Base-by-base conservation (phyloP, 1,140 invertebrate species). In the Sycophaga agraensis region DNA sequence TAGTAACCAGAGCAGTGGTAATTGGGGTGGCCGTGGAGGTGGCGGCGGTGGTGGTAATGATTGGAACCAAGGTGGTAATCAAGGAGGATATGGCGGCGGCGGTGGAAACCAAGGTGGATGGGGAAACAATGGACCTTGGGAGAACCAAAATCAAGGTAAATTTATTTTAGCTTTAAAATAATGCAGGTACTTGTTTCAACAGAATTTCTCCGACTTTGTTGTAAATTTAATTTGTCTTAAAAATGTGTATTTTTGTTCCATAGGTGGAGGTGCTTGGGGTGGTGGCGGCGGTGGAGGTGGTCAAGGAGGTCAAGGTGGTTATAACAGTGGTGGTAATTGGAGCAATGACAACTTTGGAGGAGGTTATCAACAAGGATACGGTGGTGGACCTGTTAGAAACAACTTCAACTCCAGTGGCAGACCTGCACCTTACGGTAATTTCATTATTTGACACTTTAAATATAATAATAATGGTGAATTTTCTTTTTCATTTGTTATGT, bases 321-420 rank as follows among this genome's bases (percentile, higher is more conserved):
- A 82, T 16, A 79, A 82, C 57, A 83, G 84, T 31, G 82, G 82
- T 63, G 78, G 83, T 11, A 84, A 84, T 65, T 84, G 85, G 70
- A 76, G 74, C 50, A 84, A 84, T 63, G 86, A 88, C 59, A 87
- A 85, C 68, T 91, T 90, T 66, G 88, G 89, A 2, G 86, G 85
- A 61, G 86, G 87, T 26, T 91, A 91, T 68, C 89, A 91, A 65
- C 89, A 91, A 71, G 84, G 85, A 34, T 91, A 88, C 65, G 83
- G 87, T 9, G 88, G 88, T 28, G 88, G 89, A 1, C 87, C 87
- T 0, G 84, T 88, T 53, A 80, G 84, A 63, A 83, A 81, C 64
- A 85, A 85, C 59, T 89, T 88, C 69, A 89, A 86, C 63, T 85
- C 83, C 63, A 85, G 84, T 40, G 83, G 84, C 53, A 77, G 86